Percentiles rank a stretch among this genome's conserved stretches.
phyloP scores from a whole-genome alignment of 2,797 vertebrate species.

The Ctenochaetus hawaiiensis region DNA sequence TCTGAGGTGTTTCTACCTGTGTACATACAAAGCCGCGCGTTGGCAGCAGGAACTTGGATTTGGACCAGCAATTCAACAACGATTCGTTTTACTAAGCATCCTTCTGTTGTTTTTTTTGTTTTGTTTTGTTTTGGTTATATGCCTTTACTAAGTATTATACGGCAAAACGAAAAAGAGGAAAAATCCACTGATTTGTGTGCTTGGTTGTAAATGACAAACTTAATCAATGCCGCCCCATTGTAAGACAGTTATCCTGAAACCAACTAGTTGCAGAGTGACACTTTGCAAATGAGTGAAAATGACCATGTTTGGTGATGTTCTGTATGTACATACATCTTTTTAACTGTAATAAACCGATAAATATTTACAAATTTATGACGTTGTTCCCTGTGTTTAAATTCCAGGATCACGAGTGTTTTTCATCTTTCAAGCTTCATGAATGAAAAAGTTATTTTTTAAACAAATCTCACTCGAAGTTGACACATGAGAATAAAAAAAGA shows the following conservation, averaged over 20 bases:
- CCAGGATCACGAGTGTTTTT: not conserved
- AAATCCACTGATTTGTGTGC: conserved; percentile 57
- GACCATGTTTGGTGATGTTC: conserved; percentile 79
- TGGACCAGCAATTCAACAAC: conserved; percentile 58
- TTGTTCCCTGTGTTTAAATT: conserved; percentile 23
- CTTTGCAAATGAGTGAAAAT: conserved; percentile 75
- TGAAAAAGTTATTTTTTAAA: not conserved
- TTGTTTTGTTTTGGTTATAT: conserved; percentile 49
- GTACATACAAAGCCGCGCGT: conserved; percentile 40
- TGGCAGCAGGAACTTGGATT: conserved; percentile 52
- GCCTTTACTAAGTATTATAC: conserved; percentile 69
- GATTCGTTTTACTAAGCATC: conserved; percentile 52
- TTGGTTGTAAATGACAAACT: conserved; percentile 74
- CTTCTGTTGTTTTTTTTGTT: conserved; percentile 18
- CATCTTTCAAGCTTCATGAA: too few species aligned
- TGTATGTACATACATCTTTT: conserved; percentile 85
- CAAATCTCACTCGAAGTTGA: too few species aligned
- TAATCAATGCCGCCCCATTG: conserved; percentile 72
- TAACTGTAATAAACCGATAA: conserved; percentile 84
- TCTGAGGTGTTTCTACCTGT: conserved; percentile 63
- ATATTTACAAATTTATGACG: conserved; percentile 78
- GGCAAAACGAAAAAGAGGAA: conserved; percentile 56
- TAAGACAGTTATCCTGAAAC: conserved; percentile 71
- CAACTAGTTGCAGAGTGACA: conserved; percentile 70
- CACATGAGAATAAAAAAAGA: too few species aligned